Base-by-base conservation (phyloP, 1,140 invertebrate species). In the Anthonomus grandis region DNA sequence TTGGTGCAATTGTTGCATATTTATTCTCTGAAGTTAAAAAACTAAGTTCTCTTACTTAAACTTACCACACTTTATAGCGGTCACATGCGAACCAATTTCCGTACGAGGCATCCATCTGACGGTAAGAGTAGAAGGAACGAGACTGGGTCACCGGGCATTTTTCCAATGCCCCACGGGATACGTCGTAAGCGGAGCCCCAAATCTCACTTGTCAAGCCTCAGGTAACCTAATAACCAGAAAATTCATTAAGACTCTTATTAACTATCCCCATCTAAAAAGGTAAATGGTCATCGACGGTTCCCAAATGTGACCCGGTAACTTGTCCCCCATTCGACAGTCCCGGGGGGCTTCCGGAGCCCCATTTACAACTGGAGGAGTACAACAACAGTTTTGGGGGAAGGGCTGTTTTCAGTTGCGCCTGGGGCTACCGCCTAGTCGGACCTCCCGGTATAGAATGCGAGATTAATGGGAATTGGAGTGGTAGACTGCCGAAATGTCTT, bases 371-470 rank as follows among this genome's bases (percentile, higher is more conserved):
- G n/a, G 69, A 81, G 21, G 77, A 83, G 37, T 78, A 83, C 68
- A 86, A 86, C 69, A 80, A 81, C 45, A 83, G 75, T 38, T 84
- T 81, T 56, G 81, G 80, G 2, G 82, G 87, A n/a, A 78, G 81
- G 47, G 87, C 86, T 3, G 78, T 87, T 18, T 93, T 93, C 74
- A 81, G 83, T 41, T 93, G 91, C 67, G 82, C 89, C 49, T 90
- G 86, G 82, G 90, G 90, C 34, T 89, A 91, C 69, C 78, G 81
- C 53, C 77, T 93, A 19, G 77, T 78, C 24, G 90, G 90, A 5
- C 75, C 82, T 19, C 82, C 86, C 1, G 86, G 82, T 34, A 79
- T 93, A 37, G 85, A 85, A 68, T 93, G 91, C 70, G 82, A 86
- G 66, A 77, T 83, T 22, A 81, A 85, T 66, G 89, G 89, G 38